Conservation (phyloP, 2,797 vertebrate genomes). For the Siniperca undulata region DNA sequence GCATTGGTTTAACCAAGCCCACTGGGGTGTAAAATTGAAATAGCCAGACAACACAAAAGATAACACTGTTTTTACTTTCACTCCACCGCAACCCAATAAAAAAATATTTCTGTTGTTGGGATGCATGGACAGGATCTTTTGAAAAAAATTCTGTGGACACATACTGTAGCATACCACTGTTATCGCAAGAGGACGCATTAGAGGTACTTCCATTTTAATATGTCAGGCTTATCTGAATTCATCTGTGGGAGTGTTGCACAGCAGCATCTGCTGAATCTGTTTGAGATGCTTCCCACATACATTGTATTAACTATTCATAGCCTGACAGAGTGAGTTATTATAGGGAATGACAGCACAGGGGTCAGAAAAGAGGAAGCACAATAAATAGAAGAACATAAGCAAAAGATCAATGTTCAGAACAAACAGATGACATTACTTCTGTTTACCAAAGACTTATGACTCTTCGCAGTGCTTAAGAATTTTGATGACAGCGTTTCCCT, state of each 20-base stretch:
- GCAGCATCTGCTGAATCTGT: constrained; percentile 26
- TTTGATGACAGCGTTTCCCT: background rate
- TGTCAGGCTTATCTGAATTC: constrained; percentile 49
- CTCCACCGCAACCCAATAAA: background rate
- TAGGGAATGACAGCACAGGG: constrained; percentile 32
- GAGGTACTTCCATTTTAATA: constrained; percentile 44
- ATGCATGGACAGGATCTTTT: constrained; percentile 9
- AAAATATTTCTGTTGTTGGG: constrained; percentile 3
- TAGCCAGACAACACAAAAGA: constrained; percentile 32
- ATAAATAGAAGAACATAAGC: background rate
- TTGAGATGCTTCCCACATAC: constrained; percentile 62
- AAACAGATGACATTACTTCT: constrained; percentile 10
- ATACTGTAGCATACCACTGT: background rate
- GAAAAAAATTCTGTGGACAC: constrained; percentile 5
- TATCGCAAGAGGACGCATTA: constrained; percentile 7
- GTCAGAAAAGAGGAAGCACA: constrained; percentile 32
- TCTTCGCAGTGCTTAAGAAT: background rate
- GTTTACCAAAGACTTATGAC: constrained; percentile 18
- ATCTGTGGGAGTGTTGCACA: constrained; percentile 25
- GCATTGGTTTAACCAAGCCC: constrained; percentile 21
- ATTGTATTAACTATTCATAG: constrained; percentile 67
- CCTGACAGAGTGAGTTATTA: constrained; percentile 52
- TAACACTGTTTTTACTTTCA: constrained; percentile 6
- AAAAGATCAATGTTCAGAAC: constrained; percentile 7
- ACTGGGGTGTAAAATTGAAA: constrained; percentile 61